These are phyloP conservation scores for Parotia lawesii DNA, from an alignment of 2,113 vertebrate species.

Conservation along the genomic window DNA sequence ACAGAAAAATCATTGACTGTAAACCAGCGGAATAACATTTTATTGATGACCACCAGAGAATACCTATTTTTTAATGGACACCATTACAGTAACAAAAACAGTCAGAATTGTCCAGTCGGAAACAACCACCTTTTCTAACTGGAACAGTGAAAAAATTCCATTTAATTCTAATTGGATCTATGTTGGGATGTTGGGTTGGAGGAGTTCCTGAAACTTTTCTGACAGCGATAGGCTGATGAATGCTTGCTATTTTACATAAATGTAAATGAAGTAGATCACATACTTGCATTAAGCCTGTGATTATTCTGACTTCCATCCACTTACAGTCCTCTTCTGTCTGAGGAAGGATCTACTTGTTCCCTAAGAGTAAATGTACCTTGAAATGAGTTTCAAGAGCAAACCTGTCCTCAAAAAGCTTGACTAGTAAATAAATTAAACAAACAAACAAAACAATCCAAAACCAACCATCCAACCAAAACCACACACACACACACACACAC, in stretches of 20 bases:
- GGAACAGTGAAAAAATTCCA: not conserved
- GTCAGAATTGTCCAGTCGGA: not conserved
- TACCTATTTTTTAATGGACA: not conserved
- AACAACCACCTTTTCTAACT: not conserved
- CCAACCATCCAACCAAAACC: not conserved
- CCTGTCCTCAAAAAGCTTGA: not conserved
- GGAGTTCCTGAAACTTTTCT: not conserved
- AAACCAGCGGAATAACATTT: not conserved
- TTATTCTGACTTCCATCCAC: not conserved
- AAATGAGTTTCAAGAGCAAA: not conserved
- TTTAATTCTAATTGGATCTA: not conserved
- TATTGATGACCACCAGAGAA: not conserved
- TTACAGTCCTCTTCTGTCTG: not conserved
- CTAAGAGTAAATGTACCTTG: not conserved
- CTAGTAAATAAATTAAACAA: not conserved
- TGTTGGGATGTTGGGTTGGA: not conserved
- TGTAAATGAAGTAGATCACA: not conserved
- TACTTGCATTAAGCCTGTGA: not conserved
- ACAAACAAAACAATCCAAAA: not conserved
- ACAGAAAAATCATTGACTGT: not conserved
- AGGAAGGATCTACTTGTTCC: not conserved
- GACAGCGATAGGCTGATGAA: not conserved
- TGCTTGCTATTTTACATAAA: not conserved
- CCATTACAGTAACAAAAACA: accelerated
- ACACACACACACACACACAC: too few relatives aligned